Evolutionary conservation across 2,113 vertebrate species (phyloP).

Genomic region (Gallinago paraguaiae): DNA sequence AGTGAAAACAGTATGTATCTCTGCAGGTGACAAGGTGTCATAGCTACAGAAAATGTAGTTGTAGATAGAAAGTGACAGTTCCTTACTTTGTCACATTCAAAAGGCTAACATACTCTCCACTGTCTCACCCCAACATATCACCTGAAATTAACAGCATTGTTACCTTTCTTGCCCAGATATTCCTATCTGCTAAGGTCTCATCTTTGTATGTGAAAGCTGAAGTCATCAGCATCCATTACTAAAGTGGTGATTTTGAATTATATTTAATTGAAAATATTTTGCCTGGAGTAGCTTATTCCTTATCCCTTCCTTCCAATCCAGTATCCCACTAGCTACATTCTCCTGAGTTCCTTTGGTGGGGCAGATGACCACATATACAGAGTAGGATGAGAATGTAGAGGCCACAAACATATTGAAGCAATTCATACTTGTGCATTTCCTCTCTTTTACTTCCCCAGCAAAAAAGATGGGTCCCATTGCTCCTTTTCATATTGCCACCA

Average conservation of each 20-base stretch:
- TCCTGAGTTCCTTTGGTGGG: background rate
- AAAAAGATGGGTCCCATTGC: background rate
- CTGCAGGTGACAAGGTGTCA: background rate
- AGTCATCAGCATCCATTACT: background rate
- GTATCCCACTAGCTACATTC: background rate
- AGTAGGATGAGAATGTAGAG: fast-evolving
- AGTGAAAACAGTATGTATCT: background rate
- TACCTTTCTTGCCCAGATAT: background rate
- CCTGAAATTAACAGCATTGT: background rate
- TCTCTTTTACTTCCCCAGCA: background rate
- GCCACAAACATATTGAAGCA: background rate
- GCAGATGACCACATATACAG: background rate
- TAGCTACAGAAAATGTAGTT: background rate
- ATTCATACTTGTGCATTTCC: background rate
- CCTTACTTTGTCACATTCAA: background rate
- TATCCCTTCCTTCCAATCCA: background rate
- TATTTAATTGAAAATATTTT: background rate
- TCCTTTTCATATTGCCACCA: background rate
- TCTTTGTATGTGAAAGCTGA: background rate
- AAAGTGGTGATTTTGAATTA: background rate
- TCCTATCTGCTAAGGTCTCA: background rate
- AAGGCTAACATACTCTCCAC: background rate
- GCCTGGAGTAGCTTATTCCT: background rate
- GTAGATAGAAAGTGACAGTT: background rate
- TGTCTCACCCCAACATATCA: background rate